Evolutionary conservation across 2,888 invertebrate species (phyloP).

Genomic region (Hypomecis punctinalis): DNA sequence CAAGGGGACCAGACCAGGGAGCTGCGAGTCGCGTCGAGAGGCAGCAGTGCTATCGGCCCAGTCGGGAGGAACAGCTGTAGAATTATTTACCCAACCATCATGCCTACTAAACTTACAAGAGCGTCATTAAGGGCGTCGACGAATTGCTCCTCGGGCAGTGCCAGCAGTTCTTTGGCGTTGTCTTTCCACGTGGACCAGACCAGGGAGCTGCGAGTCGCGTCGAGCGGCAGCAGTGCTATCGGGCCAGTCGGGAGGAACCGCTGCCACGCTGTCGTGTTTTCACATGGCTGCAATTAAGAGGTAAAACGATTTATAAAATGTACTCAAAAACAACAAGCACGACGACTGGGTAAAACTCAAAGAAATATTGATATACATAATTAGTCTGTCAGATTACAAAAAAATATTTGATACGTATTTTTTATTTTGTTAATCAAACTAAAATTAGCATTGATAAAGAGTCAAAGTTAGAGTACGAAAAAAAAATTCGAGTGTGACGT

Average conservation of each 20-base stretch:
- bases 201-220: conserved; percentile 91
- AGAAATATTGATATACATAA: too few relatives aligned
- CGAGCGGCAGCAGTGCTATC: conserved; percentile 95
- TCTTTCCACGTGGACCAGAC: conserved; percentile 95
- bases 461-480: too few relatives aligned
- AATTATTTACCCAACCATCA: too few relatives aligned
- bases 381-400: too few relatives aligned
- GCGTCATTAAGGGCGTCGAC: conserved; percentile 95
- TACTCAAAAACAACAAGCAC: too few relatives aligned
- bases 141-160: conserved; percentile 91
- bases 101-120: conserved; percentile 83
- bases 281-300: conserved; percentile 81
- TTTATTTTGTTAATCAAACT: too few relatives aligned
- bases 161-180: conserved; percentile 90
- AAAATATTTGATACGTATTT: too few relatives aligned
- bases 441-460: too few relatives aligned
- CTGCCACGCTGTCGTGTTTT: conserved; percentile 97
- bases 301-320: too few relatives aligned
- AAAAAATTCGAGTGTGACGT: too few relatives aligned
- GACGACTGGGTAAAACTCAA: too few relatives aligned
- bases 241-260: conserved; percentile 97
- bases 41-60: conserved; percentile 96
- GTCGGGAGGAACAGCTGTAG: conserved; percentile 96
- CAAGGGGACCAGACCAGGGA: conserved; percentile 98
- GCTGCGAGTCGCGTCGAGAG: conserved; percentile 90